Evolutionary conservation across 2,797 vertebrate genomes (phyloP), one percentile per base, ranked within the genome.

Genomic region (Argyrosomus regius): DNA sequence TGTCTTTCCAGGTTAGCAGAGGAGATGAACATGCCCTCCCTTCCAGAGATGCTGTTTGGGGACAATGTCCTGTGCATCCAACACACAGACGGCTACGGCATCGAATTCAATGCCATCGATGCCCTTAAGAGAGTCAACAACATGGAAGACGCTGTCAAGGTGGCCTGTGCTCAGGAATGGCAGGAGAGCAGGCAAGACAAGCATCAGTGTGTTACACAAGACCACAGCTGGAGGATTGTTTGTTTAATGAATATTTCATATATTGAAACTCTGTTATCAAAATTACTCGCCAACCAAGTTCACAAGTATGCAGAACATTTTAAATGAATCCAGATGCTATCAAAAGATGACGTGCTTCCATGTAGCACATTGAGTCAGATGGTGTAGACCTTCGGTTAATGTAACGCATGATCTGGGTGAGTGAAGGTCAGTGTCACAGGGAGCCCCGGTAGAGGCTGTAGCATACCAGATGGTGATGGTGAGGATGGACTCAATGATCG

Each of bases 21-120:
- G 61, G 97, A 98, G 81, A 94, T 98, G 89, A 96, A 94, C 63
- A 97, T 97, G 96, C 98, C 98, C 0, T 96, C 96, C 52, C 96
- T 99, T 35, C 98, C 98, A 6, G 98, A 99, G 94, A 99, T 99
- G 98, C 94, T 99, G 95, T 99, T 99, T 88, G 98, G 98, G 62
- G 97, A 99, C 91, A 99, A 99, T 17, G 89, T 99, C n/a, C 91
- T 99, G 73, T 96, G 96, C 71, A 97, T 99, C 91, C 96, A 97
- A 68, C 98, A 99, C 71, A 87, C 88, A 1, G 94, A 92, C 17
- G 96, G 97, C 41, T 99, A 97, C 72, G 98, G 98, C 65, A 98
- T 99, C 18, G 97, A 98, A 77, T 99, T 98, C 91, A 99, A 98
- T 69, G 98, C 98, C 68, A 95, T 96, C 1, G 97, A 99, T 80